phyloP scores from a whole-genome alignment of 2,113 vertebrate genomes.

The Macquaria australasica region DNA sequence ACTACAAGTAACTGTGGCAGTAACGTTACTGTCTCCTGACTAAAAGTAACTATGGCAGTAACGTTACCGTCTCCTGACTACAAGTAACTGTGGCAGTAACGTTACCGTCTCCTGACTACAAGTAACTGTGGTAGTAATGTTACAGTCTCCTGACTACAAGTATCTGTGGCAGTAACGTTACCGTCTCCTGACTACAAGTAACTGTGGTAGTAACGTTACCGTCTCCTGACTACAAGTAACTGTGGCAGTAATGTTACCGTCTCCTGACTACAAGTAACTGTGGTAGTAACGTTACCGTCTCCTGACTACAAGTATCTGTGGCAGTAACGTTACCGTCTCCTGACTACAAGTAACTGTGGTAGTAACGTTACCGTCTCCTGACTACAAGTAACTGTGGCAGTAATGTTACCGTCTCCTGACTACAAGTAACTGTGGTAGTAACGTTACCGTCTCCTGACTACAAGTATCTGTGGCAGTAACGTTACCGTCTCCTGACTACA shows the following conservation, averaged over 20 bases:
- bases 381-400: background rate
- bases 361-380: background rate
- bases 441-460: background rate
- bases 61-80: background rate
- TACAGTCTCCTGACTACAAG: background rate
- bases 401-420: background rate
- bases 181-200: background rate
- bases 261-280: background rate
- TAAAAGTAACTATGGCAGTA: too few species aligned
- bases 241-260: background rate
- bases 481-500: background rate
- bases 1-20: background rate
- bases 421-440: background rate
- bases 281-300: background rate
- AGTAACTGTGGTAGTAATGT: background rate
- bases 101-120: background rate
- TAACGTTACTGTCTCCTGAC: background rate
- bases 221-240: slow-evolving; percentile 1
- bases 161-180: background rate
- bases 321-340: background rate
- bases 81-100: background rate
- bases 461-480: background rate
- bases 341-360: background rate
- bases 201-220: background rate
- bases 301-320: background rate